A percentile compares a stretch with the other conserved stretches of the same genome.
Conservation (phyloP, 2,797 vertebrate species). For the Melanotaenia parkinsoni region DNA sequence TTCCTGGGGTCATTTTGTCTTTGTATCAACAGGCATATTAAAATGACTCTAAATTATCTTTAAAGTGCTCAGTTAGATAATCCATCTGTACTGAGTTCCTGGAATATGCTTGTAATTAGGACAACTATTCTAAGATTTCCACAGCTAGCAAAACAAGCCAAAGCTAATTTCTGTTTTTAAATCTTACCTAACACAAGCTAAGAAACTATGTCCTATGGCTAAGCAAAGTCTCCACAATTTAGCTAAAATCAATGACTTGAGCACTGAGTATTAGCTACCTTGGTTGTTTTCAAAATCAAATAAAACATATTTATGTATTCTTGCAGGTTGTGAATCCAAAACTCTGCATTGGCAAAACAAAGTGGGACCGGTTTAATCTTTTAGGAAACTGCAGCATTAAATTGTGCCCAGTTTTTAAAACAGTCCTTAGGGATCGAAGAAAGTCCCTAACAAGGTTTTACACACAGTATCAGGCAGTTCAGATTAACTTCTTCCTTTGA, state of each 20-base stretch:
- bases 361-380: neutral
- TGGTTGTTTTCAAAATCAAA: neutral
- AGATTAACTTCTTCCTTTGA: no score
- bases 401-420: neutral
- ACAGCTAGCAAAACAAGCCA: neutral
- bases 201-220: neutral
- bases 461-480: no score
- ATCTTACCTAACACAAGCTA: neutral
- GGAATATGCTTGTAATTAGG: neutral
- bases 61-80: neutral
- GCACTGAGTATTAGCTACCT: neutral
- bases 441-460: no score
- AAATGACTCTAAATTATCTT: neutral
- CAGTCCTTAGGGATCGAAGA: neutral
- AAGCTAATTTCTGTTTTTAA: neutral
- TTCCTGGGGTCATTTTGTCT: neutral
- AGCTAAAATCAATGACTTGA: neutral
- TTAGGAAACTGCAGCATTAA: neutral
- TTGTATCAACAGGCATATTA: neutral
- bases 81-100: neutral
- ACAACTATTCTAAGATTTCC: neutral
- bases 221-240: neutral
- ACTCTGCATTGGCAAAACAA: neutral
- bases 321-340: neutral
- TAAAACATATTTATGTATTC: neutral